Conservation (phyloP, 2,888 invertebrate species). For the Heliconius hortense region DNA sequence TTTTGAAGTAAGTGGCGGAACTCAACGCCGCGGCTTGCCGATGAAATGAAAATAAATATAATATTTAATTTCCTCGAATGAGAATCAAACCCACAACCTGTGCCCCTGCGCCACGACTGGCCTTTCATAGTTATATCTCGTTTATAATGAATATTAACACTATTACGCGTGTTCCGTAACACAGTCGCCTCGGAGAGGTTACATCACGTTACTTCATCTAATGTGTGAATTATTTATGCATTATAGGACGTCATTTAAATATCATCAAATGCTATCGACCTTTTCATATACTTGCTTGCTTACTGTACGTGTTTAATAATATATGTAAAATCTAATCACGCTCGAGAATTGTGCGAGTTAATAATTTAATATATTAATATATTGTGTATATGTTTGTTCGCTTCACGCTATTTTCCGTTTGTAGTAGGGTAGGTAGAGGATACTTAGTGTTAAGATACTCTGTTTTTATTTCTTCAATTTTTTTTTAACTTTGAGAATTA, state of each 20-base stretch:
- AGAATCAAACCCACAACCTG: too few relatives aligned
- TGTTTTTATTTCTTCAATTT: not conserved
- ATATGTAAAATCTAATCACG: constrained; percentile 16
- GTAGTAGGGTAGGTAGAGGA: too few relatives aligned
- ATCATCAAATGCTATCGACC: constrained; percentile 51
- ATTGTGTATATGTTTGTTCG: not conserved
- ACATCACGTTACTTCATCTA: constrained; percentile 21
- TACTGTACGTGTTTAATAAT: not conserved
- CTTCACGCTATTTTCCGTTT: too few relatives aligned
- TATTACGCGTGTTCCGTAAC: constrained; percentile 18
- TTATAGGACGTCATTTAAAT: constrained; percentile 67
- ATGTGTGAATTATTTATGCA: constrained; percentile 63
- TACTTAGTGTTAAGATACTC: too few relatives aligned
- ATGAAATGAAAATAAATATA: too few relatives aligned
- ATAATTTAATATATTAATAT: not conserved
- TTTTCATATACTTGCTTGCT: constrained; percentile 11
- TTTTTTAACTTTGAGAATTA: not conserved
- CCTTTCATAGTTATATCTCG: not conserved
- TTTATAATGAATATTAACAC: not conserved
- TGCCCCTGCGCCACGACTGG: too few relatives aligned
- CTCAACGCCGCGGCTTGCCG: too few relatives aligned
- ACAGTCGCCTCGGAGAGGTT: constrained; percentile 20
- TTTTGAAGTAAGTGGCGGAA: too few relatives aligned
- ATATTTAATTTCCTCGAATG: too few relatives aligned
- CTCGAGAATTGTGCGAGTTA: not conserved